Percentiles rank a stretch among this genome's conserved stretches.
Evolutionary conservation across 53 echinoderm and acorn worm species (phyloP).

Genomic region (Luidia sarsii): DNA sequence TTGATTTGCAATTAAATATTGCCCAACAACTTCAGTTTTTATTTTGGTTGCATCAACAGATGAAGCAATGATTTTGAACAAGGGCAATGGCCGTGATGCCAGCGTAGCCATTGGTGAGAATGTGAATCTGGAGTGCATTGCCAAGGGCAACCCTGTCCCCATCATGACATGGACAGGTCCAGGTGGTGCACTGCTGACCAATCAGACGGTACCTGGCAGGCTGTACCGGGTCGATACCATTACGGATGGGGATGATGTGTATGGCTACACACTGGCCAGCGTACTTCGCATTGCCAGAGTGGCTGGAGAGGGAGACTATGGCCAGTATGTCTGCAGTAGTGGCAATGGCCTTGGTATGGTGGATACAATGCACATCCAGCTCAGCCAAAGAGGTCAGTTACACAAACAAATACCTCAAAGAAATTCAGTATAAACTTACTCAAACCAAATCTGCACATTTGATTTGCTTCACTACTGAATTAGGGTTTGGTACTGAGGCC

Average conservation of each 20-base stretch:
- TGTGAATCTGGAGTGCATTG: not conserved
- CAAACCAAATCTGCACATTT: too few species aligned
- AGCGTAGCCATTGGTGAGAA: not conserved
- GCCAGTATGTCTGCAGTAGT: not conserved
- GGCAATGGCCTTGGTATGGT: not conserved
- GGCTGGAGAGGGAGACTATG: constrained; percentile 6
- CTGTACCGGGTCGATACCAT: not conserved
- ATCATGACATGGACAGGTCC: constrained; percentile 1
- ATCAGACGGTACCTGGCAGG: constrained; percentile 1
- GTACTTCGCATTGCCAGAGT: not conserved
- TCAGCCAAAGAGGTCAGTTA: not conserved
- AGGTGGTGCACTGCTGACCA: not conserved
- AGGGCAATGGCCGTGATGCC: not conserved
- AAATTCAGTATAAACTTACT: too few species aligned
- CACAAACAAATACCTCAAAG: too few species aligned
- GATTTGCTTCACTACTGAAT: too few species aligned
- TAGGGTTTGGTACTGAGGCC: too few species aligned
- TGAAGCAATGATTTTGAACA: constrained; percentile 12
- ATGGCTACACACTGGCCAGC: not conserved
- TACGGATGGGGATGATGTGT: not conserved
- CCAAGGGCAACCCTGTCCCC: constrained; percentile 11
- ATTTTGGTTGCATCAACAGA: not conserved
- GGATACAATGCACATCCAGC: not conserved
- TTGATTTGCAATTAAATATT: too few species aligned
- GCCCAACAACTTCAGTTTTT: too few species aligned